Percentiles rank a stretch among this genome's conserved stretches.
Evolutionary conservation across 2,797 vertebrate genomes (phyloP).

Genomic region (Siniperca undulata): DNA sequence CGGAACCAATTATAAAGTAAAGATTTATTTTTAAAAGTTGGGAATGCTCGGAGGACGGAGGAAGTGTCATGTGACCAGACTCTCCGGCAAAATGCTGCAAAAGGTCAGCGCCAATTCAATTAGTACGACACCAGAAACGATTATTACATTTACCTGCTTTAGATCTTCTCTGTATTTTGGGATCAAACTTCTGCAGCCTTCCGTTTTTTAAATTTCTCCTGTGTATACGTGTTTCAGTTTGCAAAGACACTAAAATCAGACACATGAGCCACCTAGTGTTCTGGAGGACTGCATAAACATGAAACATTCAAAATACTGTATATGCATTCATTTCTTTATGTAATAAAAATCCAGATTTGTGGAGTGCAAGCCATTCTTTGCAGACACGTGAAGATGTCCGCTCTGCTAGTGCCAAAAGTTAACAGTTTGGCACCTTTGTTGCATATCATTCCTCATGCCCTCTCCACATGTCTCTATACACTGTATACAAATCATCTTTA

Average conservation of each 20-base stretch:
- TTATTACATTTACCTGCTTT: background rate
- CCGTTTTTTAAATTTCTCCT: too few relatives aligned
- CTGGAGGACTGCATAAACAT: conserved; percentile 6
- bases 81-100: background rate
- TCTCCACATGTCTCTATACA: background rate
- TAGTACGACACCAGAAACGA: too few relatives aligned
- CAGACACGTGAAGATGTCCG: background rate
- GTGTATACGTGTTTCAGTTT: background rate
- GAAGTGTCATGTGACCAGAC: too few relatives aligned
- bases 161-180: background rate
- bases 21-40: too few relatives aligned
- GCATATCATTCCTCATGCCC: too few relatives aligned
- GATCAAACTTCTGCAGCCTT: background rate
- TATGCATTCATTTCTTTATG: background rate
- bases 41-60: too few relatives aligned
- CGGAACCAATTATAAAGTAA: background rate
- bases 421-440: background rate
- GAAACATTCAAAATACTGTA: background rate
- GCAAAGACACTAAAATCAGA: background rate
- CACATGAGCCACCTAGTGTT: conserved; percentile 20
- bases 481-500: background rate
- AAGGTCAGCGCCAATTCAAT: background rate
- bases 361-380: background rate
- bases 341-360: background rate
- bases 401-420: too few relatives aligned